Base-by-base conservation (phyloP, 1,140 invertebrate genomes). In the Chrysomallon squamiferum region DNA sequence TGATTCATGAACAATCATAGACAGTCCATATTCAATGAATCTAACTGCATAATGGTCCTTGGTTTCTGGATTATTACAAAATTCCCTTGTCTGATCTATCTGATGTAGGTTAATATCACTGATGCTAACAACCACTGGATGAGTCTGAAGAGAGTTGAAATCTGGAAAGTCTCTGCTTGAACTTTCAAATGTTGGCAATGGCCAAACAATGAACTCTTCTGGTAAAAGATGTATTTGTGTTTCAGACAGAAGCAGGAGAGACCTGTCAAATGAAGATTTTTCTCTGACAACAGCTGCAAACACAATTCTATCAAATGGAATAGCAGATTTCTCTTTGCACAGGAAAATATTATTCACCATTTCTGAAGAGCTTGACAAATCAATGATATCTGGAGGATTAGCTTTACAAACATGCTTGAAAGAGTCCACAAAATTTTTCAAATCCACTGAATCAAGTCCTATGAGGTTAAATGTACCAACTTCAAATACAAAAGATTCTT, bases 401-500 rank as follows among this genome's bases (percentile, higher is more conserved):
- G 49, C 25, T 27, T 35, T 27, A 59, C 65, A 67, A 41, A 38
- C 56, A 11, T 64, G 45, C 13, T 60, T 41, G 18, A 75, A 25
- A 6, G 22, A 59, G n/a, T 76, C 72, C 11, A 72, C 65, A 64
- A 84, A 84, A 0, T 54, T 56, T 60, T 78, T 76, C 9, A 79
- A 70, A 27, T 61, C 69, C 27, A 67, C 63, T 9, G 72, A 47
- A 54, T 83, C 79, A 54, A 72, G 50, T 6, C 67, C 74, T 56
- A 79, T 71, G 32, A 85, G 68, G 11, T 73, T 76, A 69, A 82
- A 80, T 18, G 76, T 79, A 20, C 81, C 82, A 58, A 71, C 68
- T 2, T 77, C 66, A 0, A 75, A 78, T 32, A 83, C 76, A 68
- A 81, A 83, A 9, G 80, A 77, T 69, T 83, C 81, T 58, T 84